Conservation (phyloP, 2,888 invertebrate genomes). For the Pristionchus exspectatus region DNA sequence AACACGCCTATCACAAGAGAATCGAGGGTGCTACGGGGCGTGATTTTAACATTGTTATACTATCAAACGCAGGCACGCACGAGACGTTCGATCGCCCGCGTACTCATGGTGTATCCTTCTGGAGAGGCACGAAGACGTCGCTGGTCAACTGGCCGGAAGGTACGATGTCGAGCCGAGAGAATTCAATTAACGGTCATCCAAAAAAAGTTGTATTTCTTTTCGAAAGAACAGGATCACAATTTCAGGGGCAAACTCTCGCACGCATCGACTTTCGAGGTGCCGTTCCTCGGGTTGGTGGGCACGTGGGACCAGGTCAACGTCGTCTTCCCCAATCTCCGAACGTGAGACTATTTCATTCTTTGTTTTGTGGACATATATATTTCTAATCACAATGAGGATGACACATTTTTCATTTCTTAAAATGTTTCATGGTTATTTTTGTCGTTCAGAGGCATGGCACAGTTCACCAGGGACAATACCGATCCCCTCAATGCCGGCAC, state of each 20-base stretch:
- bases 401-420: no score
- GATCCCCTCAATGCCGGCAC: constrained; percentile 71
- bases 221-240: no score
- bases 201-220: no score
- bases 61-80: constrained; percentile 61
- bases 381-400: no score
- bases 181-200: no score
- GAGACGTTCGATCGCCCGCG: constrained; percentile 71
- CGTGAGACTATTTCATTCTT: not conserved
- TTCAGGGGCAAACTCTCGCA: constrained; percentile 68
- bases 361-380: not conserved
- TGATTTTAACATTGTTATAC: no score
- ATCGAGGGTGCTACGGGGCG: no score
- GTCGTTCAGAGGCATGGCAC: constrained; percentile 23
- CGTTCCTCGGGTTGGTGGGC: constrained; percentile 71
- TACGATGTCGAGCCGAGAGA: no score
- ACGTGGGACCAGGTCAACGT: constrained; percentile 68
- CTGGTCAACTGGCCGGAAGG: constrained; percentile 71
- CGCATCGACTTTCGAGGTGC: constrained; percentile 71
- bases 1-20: no score
- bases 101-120: constrained; percentile 75
- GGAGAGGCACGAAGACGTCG: constrained; percentile 72
- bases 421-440: no score
- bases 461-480: constrained; percentile 63
- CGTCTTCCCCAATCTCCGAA: constrained; percentile 57